These are phyloP conservation scores for Brachionus manjavacas DNA, from an alignment of 1,140 invertebrate genomes.

Conservation along the genomic window DNA sequence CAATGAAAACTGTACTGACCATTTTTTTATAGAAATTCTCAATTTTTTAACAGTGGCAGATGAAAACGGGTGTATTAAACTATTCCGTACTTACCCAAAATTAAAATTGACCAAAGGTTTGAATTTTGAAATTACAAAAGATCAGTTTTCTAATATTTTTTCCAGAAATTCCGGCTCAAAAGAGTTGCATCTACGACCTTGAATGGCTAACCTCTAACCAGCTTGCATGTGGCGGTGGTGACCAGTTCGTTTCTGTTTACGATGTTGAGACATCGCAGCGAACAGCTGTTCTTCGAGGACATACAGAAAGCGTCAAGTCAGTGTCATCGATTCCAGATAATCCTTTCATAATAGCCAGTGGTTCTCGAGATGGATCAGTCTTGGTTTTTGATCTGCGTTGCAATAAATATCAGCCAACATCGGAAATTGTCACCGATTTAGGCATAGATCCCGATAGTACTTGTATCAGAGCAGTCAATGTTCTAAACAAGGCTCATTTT, in stretches of 20 bases:
- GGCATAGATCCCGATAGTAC: background rate
- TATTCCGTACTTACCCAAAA: conserved; percentile 29
- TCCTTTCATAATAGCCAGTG: conserved; percentile 19
- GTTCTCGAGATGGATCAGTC: conserved; percentile 13
- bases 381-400: conserved; percentile 22
- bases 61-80: conserved; percentile 25
- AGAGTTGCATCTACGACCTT: conserved; percentile 35
- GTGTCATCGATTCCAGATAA: background rate
- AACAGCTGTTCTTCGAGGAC: background rate
- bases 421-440: background rate
- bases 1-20: background rate
- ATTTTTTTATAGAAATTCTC: conserved; percentile 2
- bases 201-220: conserved; percentile 31
- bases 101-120: conserved; percentile 19
- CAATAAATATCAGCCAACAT: conserved; percentile 33
- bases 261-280: conserved; percentile 9
- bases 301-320: conserved; percentile 34
- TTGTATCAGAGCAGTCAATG: background rate
- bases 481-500: conserved; percentile 10
- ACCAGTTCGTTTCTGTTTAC: conserved; percentile 14
- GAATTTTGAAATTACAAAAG: background rate
- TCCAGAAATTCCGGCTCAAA: conserved; percentile 16
- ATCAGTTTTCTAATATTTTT: background rate
- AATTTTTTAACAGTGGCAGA: conserved; percentile 36
- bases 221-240: conserved; percentile 24